These are phyloP conservation scores for Agrilus mali DNA, from an alignment of 2,888 invertebrate species.

Conservation along the genomic window DNA sequence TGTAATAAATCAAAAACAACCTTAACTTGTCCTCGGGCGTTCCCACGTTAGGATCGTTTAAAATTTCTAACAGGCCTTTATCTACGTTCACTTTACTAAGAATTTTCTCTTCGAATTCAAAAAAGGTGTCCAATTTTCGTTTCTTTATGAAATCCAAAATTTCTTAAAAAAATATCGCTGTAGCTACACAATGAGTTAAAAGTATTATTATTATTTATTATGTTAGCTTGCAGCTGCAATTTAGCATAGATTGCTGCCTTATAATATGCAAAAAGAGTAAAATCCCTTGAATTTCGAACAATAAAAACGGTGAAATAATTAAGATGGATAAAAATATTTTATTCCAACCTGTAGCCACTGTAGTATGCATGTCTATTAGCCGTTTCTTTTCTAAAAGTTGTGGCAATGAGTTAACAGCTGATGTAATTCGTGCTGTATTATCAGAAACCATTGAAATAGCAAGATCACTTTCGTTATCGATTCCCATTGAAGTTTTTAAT, in stretches of 20 bases:
- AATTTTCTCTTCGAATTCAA: slow-evolving; percentile 96
- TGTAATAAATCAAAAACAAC: slow-evolving; percentile 82
- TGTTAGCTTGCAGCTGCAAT: too few species aligned
- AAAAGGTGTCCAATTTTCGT: slow-evolving; percentile 86
- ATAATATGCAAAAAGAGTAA: too few species aligned
- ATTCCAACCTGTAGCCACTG: slow-evolving; percentile 75
- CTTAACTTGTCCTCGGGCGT: slow-evolving; percentile 86
- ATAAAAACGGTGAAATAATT: slow-evolving; percentile 3
- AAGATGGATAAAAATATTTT: not conserved
- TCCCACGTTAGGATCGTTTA: slow-evolving; percentile 77
- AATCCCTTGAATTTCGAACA: too few species aligned
- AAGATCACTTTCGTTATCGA: slow-evolving; percentile 78
- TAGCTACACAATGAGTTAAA: too few species aligned
- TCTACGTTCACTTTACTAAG: slow-evolving; percentile 79
- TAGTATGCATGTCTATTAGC: slow-evolving; percentile 97
- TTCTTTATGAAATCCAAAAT: slow-evolving; percentile 77
- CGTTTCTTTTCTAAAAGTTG: slow-evolving; percentile 95
- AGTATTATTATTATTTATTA: too few species aligned
- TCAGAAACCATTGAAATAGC: slow-evolving; percentile 81
- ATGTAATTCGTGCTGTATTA: slow-evolving; percentile 86
- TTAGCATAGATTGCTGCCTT: too few species aligned
- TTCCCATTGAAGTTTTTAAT: slow-evolving; percentile 87
- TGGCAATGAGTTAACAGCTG: slow-evolving; percentile 90
- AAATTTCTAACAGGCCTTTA: slow-evolving; percentile 75
- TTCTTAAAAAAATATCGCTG: slow-evolving; percentile 33